Evolutionary conservation across 2,113 vertebrate genomes (phyloP), one percentile per base, ranked within the genome.

Genomic region (Dipodomys ordii): DNA sequence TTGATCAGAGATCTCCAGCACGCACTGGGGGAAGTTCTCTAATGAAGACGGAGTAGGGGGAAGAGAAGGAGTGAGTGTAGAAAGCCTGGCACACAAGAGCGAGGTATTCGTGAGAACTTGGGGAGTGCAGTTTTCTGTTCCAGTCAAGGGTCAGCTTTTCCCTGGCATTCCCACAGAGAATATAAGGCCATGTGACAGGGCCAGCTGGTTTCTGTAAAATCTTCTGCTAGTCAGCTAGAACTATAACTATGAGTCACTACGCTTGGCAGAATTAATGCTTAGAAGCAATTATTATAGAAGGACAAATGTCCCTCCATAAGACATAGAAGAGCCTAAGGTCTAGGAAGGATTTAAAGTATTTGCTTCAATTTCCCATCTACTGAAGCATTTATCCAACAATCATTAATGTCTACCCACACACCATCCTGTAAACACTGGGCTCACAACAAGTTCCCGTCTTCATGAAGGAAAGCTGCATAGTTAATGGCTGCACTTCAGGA

Each of bases 1-100:
- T 1, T 98, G 92, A 7, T 98, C 95, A 3, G 99, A 98, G 67
- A 99, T 95, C 96, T 99, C 99, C 94, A 99, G 97, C 86, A 99
- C 98, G 87, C 99, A 99, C 74, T 97, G 98, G 25, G 99, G 99
- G 91, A 99, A 99, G 22, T 93, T 92, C 71, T 98, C 99, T 99
- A 80, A 86, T 7, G 44, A 27, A 90, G 6, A 73, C 4, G 27
- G 71, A 18, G 16, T 28, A 79, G 46, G 76, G 27, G 39, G 53
- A 27, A 72, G 46, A 64, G 62, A 69, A 69, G 13, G 18, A 79
- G 62, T 91, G 77, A 62, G 11, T 16, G 49, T 2, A 13, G 44
- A 27, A 83, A 92, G 69, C 78, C 39, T 73, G 89, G 49, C 5
- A 53, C 46, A 77, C 7, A 72, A 25, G 11, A 25, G 16, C n/a